Evolutionary conservation across 1,140 invertebrate genomes (phyloP), one percentile per base, ranked within the genome.

Genomic region (Tribolium castaneum): DNA sequence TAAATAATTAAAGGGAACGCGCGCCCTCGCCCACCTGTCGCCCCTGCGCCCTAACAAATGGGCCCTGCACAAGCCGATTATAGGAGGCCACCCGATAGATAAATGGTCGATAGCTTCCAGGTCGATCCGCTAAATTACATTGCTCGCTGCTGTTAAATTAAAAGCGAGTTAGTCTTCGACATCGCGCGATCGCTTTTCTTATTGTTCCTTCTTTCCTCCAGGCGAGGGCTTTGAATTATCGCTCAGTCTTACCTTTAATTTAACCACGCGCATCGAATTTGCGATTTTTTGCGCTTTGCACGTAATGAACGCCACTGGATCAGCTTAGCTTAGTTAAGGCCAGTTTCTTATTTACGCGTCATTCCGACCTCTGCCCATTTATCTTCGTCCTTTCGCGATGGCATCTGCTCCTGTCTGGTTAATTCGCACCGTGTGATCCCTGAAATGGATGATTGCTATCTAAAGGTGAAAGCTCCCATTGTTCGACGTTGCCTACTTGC

Each of bases 81-180:
- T 81, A 81, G 75, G 51, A 79, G 75, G 79, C 75, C 70, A 59
- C 49, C 76, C 81, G 81, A 78, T 82, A 82, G 81, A 82, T 82
- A 82, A 82, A 82, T 82, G 77, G 75, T 80, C 81, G 80, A 82
- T 82, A 77, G 77, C 73, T 56, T 76, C 77, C 76, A 82, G 81
- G 80, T 82, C 81, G 81, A 82, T 82, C 59, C 78, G 77, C 70
- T 80, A 81, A 82, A 82, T 82, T 82, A 82, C 81, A 80, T 79
- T 70, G 81, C 80, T 81, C 81, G 75, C 52, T 56, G 74, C 78
- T 80, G 79, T 80, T 82, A 81, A 82, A 82, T 82, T 82, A 82
- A 82, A 82, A 82, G 81, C 79, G 76, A 82, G 81, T 82, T 82
- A 81, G 79, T 80, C 81, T 78, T 77, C 81, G 35, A 62, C 72